Evolutionary conservation across 2,797 vertebrate genomes (phyloP), one percentile per base, ranked within the genome.

Genomic region (Crenuchus spilurus): DNA sequence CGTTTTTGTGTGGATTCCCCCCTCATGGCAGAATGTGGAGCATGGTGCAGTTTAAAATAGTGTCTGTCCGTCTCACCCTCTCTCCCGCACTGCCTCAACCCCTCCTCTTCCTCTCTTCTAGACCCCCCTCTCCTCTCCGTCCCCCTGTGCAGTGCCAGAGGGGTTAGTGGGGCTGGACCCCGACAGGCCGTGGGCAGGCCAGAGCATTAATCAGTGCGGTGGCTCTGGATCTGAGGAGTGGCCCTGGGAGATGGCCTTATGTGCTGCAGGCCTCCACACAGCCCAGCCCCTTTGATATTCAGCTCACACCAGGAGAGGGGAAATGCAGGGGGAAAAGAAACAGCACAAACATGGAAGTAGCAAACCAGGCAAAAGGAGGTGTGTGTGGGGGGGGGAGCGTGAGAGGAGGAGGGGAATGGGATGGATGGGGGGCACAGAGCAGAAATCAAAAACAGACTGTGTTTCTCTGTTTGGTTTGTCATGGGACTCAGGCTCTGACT

Each of bases 361-460:
- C 88, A 92, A 93, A 91, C 72, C 87, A 20, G 81, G 83, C 76
- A 84, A 61, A 71, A 78, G 74, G 74, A 69, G 46, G 20, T 9
- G 87, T 87, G 72, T 77, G 74, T 78, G 82, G 71, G 72, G 82
- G 75, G 74, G 57, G 81, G 79, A 75, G 76, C 22, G 41, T 44
- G 44, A 8, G 18, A 77, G 87, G 84, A 70, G 80, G 82, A 85
- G 80, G 83, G 87, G 87, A 83, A 51, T 54, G 58, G 28, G 6
- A 51, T 51, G 55, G 24, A 51, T 20, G 51, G 35, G 26, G 62
- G 9, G 91, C 90, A 87, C 69, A 75, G 68, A 88, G 81, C 83
- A 87, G 90, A 90, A 96, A 95, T 94, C 89, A 94, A 94, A 96
- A 94, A 44, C 94, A 94, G 93, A 92, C 89, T 89, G 80, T 63